phyloP scores from a whole-genome alignment of 2,888 invertebrate species.

The Pollenia amentaria region DNA sequence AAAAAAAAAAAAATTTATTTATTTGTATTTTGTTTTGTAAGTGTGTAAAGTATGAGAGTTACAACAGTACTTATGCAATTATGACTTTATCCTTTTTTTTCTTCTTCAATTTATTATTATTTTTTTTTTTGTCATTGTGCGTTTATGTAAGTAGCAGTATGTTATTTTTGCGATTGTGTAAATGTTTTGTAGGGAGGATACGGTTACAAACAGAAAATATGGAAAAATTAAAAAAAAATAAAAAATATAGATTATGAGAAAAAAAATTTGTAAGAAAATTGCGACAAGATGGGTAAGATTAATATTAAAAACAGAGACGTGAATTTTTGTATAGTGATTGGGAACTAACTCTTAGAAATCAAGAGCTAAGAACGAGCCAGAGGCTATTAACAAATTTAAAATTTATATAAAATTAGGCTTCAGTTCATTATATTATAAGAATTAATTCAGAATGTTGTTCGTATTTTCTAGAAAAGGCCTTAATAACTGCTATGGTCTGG shows the following conservation, averaged over 20 bases:
- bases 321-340: neutral
- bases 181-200: conserved; percentile 52
- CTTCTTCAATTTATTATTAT: neutral
- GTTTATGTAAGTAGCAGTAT: conserved; percentile 37
- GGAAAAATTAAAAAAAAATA: neutral
- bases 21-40: conserved; percentile 54
- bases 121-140: conserved; percentile 15
- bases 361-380: neutral
- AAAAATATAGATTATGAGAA: conserved; percentile 16
- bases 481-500: too few species aligned
- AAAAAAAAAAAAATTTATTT: conserved; percentile 22
- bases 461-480: too few species aligned
- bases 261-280: conserved; percentile 56
- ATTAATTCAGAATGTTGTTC: too few species aligned
- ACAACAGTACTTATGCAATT: conserved; percentile 75
- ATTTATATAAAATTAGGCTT: too few species aligned
- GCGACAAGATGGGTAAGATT: conserved; percentile 22
- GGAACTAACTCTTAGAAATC: neutral
- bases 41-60: conserved; percentile 57
- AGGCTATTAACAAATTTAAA: too few species aligned
- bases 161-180: conserved; percentile 45
- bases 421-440: too few species aligned
- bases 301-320: conserved; percentile 31
- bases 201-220: conserved; percentile 31
- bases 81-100: conserved; percentile 75